Conservation (phyloP, 1,140 invertebrate species). For the Bicyclus anynana region DNA sequence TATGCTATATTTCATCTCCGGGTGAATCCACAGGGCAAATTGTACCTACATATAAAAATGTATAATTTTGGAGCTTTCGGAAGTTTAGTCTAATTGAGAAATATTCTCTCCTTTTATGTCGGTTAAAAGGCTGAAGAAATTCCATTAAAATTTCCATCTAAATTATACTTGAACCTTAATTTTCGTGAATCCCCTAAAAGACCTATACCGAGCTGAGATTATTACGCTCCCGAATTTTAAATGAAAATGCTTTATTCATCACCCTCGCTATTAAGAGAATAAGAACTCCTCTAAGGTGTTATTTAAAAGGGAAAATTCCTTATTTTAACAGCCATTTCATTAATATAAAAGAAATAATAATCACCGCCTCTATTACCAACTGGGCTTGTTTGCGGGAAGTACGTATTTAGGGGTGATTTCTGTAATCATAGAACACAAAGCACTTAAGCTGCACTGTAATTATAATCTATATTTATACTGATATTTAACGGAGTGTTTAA, state of each 20-base stretch:
- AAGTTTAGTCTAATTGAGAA: too few species aligned
- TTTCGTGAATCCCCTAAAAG: neutral
- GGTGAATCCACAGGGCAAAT: too few species aligned
- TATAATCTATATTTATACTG: too few species aligned
- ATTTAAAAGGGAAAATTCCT: constrained; percentile 2
- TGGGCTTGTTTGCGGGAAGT: neutral
- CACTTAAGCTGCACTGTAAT: too few species aligned
- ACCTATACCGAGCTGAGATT: neutral
- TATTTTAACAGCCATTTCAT: constrained; percentile 1
- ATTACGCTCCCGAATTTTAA: constrained; percentile 24
- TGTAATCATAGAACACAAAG: neutral
- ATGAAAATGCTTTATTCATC: constrained; percentile 31
- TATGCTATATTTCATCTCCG: too few species aligned
- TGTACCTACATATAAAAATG: too few species aligned
- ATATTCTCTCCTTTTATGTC: neutral
- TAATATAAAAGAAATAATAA: constrained; percentile 3
- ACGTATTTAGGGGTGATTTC: neutral
- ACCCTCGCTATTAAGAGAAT: neutral
- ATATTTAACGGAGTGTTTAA: too few species aligned
- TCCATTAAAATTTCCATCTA: neutral
- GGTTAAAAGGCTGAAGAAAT: neutral
- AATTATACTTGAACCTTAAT: constrained; percentile 1
- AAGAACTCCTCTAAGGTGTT: neutral
- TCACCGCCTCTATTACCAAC: neutral
- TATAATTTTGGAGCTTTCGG: too few species aligned